These are phyloP conservation scores for Ferdinandea cuprea DNA, from an alignment of 2,888 invertebrate species.

Conservation along the genomic window DNA sequence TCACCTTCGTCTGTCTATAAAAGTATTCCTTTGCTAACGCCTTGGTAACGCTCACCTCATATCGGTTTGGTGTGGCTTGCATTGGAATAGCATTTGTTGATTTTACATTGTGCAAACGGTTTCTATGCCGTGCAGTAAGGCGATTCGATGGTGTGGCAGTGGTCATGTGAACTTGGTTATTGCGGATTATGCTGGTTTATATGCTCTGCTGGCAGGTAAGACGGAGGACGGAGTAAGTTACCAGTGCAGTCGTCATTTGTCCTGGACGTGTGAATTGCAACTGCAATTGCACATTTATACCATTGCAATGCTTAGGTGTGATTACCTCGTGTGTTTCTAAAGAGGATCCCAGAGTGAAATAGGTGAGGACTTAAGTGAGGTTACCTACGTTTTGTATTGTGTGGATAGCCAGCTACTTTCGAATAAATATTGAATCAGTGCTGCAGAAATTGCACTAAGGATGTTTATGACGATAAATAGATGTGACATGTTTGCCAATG, in stretches of 20 bases:
- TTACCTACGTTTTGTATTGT: conserved; percentile 14
- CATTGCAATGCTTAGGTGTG: conserved; percentile 18
- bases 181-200: conserved; percentile 59
- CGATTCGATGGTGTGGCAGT: not conserved
- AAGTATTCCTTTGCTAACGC: not conserved
- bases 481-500: conserved; percentile 19
- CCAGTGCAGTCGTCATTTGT: conserved; percentile 1
- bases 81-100: conserved; percentile 52
- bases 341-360: conserved; percentile 41
- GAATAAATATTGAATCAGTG: conserved; percentile 31
- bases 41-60: not conserved
- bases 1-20: conserved; percentile 12
- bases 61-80: not conserved
- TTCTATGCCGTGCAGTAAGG: conserved; percentile 14
- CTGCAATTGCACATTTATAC: conserved; percentile 31
- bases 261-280: conserved; percentile 49
- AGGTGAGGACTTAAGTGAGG: conserved; percentile 55
- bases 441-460: conserved; percentile 10
- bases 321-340: conserved; percentile 26
- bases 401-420: conserved; percentile 10
- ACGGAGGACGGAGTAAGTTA: not conserved
- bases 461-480: conserved; percentile 38
- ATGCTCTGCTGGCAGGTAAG: conserved; percentile 5
- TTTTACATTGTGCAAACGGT: conserved; percentile 51
- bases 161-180: conserved; percentile 64